These are phyloP conservation scores for Merodon equestris DNA, from an alignment of 2,888 invertebrate genomes.

Conservation along the genomic window DNA sequence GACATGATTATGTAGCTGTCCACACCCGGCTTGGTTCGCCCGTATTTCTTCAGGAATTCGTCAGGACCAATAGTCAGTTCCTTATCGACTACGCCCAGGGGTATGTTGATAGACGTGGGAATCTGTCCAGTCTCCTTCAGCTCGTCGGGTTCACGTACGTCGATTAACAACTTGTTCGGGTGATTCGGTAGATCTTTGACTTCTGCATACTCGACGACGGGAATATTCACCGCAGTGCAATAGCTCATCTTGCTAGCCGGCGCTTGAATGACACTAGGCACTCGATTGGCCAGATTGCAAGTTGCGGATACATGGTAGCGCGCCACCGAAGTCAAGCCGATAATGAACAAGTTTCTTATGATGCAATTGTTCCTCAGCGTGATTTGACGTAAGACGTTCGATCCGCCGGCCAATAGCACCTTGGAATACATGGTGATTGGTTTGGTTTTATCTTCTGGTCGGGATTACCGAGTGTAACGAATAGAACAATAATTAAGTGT, in stretches of 20 bases:
- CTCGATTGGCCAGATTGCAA: neutral
- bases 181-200: conserved; percentile 79
- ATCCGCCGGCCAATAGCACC: neutral
- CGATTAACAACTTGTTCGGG: conserved; percentile 82
- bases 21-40: conserved; percentile 81
- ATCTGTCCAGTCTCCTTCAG: conserved; percentile 85
- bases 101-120: conserved; percentile 88
- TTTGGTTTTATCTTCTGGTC: no score
- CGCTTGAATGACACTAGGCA: conserved; percentile 11
- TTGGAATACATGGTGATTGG: conserved; percentile 8
- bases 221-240: conserved; percentile 41
- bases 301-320: conserved; percentile 3
- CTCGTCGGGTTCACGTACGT: conserved; percentile 88
- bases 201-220: conserved; percentile 74
- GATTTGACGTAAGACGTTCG: conserved; percentile 28
- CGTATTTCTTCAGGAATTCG: conserved; percentile 81
- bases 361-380: conserved; percentile 25
- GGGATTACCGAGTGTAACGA: no score
- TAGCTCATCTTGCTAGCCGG: conserved; percentile 18
- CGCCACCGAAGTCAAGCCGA: conserved; percentile 37
- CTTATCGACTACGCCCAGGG: conserved; percentile 80
- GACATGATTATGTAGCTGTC: conserved; percentile 83
- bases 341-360: conserved; percentile 37
- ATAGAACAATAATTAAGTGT: conserved; percentile 1
- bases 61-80: conserved; percentile 69